These are phyloP conservation scores for Lasioglossum marginatum DNA, from an alignment of 2,888 invertebrate species.

Conservation along the genomic window DNA sequence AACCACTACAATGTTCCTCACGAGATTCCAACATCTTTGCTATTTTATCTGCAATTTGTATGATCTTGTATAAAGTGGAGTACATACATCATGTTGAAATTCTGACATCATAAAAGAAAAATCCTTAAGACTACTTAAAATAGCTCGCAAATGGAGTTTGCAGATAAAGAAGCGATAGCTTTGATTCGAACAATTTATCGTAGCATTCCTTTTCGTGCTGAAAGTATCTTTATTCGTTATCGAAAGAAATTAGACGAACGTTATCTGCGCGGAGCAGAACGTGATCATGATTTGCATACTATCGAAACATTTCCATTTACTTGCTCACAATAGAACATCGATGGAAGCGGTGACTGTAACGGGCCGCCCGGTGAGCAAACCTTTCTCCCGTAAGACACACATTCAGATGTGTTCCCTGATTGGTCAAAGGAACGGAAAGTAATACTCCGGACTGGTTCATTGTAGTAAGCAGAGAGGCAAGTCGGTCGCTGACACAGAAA, in stretches of 20 bases:
- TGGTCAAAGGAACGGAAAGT: slow-evolving; percentile 72
- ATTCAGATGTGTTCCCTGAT: slow-evolving; percentile 65
- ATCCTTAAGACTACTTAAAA: not conserved
- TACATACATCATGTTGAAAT: not conserved
- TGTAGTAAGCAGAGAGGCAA: slow-evolving; percentile 44
- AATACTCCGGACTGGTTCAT: slow-evolving; percentile 44
- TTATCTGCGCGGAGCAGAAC: not conserved
- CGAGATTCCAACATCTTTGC: no score
- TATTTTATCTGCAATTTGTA: no score
- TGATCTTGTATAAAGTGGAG: no score
- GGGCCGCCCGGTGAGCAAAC: slow-evolving; percentile 74
- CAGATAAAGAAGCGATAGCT: not conserved
- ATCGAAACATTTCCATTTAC: slow-evolving; percentile 20
- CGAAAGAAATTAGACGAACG: not conserved
- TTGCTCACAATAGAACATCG: slow-evolving; percentile 25
- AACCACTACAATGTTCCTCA: no score
- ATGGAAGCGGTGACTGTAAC: slow-evolving; percentile 73
- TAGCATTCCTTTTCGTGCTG: not conserved
- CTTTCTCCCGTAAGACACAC: slow-evolving; percentile 77
- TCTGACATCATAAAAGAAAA: not conserved
- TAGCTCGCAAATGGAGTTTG: not conserved
- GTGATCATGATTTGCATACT: slow-evolving; percentile 10
- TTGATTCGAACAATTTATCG: not conserved
- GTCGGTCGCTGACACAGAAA: slow-evolving; percentile 21
- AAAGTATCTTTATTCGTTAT: not conserved